phyloP scores from a whole-genome alignment of 2,888 invertebrate genomes.

The Argyresthia goedartella region DNA sequence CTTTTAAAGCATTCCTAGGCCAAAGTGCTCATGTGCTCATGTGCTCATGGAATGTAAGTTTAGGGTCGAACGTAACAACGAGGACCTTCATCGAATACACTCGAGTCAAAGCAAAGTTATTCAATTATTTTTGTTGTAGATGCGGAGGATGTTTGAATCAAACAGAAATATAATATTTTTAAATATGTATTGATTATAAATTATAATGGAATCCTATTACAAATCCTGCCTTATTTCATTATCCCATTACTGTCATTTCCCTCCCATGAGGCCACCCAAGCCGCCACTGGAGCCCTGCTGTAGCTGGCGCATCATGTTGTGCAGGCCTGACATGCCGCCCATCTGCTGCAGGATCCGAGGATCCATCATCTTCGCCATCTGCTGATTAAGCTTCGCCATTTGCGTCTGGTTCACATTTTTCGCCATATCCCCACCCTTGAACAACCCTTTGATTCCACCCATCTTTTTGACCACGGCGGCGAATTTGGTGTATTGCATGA shows the following conservation, averaged over 20 bases:
- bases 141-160: no score
- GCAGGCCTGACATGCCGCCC: conserved; percentile 97
- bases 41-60: no score
- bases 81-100: no score
- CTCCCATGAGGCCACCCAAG: conserved; percentile 73
- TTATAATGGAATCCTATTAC: not conserved
- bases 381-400: conserved; percentile 99
- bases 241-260: conserved; percentile 41
- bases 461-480: conserved; percentile 99
- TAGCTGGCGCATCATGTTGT: conserved; percentile 97
- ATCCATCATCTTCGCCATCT: conserved; percentile 99
- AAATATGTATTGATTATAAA: not conserved
- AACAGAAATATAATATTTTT: not conserved
- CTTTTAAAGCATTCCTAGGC: no score
- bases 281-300: conserved; percentile 76
- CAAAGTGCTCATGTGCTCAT: no score
- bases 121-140: no score
- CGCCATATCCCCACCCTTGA: conserved; percentile 98
- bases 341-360: conserved; percentile 96
- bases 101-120: no score
- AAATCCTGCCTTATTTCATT: not conserved
- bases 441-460: conserved; percentile 99
- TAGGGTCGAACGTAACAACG: no score
- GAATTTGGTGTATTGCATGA: conserved; percentile 98
- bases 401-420: conserved; percentile 99